Conservation (phyloP, 2,888 invertebrate species). For the Tupiocoris notatus region DNA sequence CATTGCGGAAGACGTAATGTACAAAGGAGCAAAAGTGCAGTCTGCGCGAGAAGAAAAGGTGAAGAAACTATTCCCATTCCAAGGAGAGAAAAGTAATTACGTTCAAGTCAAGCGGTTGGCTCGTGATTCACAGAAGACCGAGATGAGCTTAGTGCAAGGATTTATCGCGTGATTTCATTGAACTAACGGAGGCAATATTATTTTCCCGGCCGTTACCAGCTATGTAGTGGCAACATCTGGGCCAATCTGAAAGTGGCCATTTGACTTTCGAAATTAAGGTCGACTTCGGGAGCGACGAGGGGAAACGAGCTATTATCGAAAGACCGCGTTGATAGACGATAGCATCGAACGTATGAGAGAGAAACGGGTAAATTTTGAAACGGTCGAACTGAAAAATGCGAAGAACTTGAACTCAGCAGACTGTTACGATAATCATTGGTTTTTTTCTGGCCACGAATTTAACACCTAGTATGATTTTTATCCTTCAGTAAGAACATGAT, state of each 20-base stretch:
- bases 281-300: background rate
- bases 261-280: background rate
- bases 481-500: no score
- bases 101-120: background rate
- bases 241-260: background rate
- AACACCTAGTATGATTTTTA: no score
- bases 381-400: no score
- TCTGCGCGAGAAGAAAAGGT: background rate
- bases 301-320: background rate
- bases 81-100: background rate
- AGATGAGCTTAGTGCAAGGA: background rate
- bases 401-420: no score
- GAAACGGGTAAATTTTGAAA: no score
- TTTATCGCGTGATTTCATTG: background rate
- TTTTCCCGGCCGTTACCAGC: background rate
- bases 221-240: background rate
- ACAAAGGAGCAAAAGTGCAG: background rate
- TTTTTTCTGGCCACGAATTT: no score
- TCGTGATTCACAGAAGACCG: background rate
- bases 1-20: background rate
- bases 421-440: no score
- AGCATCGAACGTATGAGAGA: no score
- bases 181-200: background rate
- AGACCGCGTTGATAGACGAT: no score
- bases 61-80: background rate